Conservation (phyloP, 2,888 invertebrate genomes). For the Cheilosia variabilis region DNA sequence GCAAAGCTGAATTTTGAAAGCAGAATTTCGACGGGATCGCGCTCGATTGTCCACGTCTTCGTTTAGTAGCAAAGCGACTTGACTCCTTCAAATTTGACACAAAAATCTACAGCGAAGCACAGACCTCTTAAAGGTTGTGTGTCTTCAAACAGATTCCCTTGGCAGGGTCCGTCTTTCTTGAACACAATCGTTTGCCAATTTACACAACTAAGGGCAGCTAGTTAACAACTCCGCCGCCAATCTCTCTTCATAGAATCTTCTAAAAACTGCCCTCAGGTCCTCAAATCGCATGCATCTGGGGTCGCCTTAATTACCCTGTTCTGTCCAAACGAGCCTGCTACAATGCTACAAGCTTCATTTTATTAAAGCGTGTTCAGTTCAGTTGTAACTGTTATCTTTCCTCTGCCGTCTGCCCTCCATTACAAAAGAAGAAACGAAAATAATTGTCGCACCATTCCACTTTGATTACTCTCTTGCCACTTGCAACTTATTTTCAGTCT, state of each 20-base stretch:
- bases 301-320: slow-evolving; percentile 6
- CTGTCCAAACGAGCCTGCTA: not conserved
- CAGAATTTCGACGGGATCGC: too few relatives aligned
- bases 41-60: too few relatives aligned
- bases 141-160: too few relatives aligned
- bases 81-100: too few relatives aligned
- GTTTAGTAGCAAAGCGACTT: not conserved
- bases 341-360: not conserved
- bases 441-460: slow-evolving; percentile 56
- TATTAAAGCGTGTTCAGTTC: slow-evolving; percentile 9
- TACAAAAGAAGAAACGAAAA: slow-evolving; percentile 8
- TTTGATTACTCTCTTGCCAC: slow-evolving; percentile 44
- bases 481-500: slow-evolving; percentile 23
- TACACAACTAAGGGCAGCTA: too few relatives aligned
- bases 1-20: too few relatives aligned
- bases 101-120: too few relatives aligned
- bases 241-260: too few relatives aligned
- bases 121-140: too few relatives aligned
- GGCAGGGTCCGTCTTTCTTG: too few relatives aligned
- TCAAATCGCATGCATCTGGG: not conserved
- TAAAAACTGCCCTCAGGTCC: not conserved
- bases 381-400: not conserved
- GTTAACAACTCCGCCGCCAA: too few relatives aligned
- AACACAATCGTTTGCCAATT: too few relatives aligned
- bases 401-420: not conserved